These are phyloP conservation scores for Vesta saturnalis DNA, from an alignment of 2,888 invertebrate species.

Conservation along the genomic window DNA sequence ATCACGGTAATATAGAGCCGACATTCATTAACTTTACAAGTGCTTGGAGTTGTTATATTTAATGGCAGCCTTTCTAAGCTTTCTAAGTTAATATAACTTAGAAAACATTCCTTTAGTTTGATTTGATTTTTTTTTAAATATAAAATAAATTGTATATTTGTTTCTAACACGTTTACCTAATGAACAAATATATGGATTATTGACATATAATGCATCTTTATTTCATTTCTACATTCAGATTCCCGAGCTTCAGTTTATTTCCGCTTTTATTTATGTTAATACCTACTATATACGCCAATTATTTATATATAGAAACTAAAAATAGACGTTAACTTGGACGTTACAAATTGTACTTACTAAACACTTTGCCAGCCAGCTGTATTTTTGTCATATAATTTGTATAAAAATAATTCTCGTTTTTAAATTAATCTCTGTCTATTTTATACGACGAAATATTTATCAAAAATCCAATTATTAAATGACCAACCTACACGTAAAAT, in stretches of 20 bases:
- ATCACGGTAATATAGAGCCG: slow-evolving; percentile 50
- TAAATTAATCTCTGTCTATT: slow-evolving; percentile 6
- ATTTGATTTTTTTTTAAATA: slow-evolving; percentile 28
- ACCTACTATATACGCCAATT: slow-evolving; percentile 22
- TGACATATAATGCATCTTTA: neutral
- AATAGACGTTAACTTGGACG: slow-evolving; percentile 17
- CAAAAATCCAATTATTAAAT: neutral
- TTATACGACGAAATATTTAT: slow-evolving; percentile 4
- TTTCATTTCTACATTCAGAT: neutral
- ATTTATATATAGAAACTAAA: slow-evolving; percentile 21
- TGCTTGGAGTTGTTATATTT: slow-evolving; percentile 49
- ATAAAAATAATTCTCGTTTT: neutral
- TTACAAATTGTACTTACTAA: slow-evolving; percentile 24
- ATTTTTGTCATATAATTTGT: slow-evolving; percentile 13
- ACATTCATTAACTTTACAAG: slow-evolving; percentile 51
- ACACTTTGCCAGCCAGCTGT: slow-evolving; percentile 14
- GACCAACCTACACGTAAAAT: neutral
- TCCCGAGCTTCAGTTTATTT: slow-evolving; percentile 17
- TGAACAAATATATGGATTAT: neutral
- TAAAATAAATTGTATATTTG: no score
- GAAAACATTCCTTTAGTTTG: slow-evolving; percentile 32
- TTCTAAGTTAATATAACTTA: slow-evolving; percentile 43
- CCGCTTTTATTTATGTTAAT: slow-evolving; percentile 26
- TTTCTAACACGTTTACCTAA: slow-evolving; percentile 9
- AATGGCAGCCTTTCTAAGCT: slow-evolving; percentile 46